Evolutionary conservation across 2,113 vertebrate species (phyloP).

Genomic region (Esox niger): DNA sequence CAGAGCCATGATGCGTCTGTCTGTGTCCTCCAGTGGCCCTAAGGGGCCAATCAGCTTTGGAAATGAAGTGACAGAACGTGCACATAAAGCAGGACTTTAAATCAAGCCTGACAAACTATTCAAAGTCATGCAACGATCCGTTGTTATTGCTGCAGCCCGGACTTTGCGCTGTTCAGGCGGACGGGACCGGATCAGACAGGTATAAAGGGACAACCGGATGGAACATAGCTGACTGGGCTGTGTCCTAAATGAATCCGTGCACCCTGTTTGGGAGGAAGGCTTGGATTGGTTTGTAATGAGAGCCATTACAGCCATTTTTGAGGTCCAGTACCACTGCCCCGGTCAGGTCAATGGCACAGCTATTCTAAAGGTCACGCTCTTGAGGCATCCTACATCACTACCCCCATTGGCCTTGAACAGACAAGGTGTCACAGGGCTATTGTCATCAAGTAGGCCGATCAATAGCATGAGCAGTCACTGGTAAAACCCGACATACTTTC

Average conservation of each 20-base stretch:
- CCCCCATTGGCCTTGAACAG: constrained; percentile 50
- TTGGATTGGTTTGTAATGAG: constrained; percentile 20
- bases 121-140: too few relatives aligned
- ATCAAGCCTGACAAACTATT: too few relatives aligned
- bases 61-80: too few relatives aligned
- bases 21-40: too few relatives aligned
- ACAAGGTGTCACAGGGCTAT: constrained; percentile 35
- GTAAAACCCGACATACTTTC: constrained; percentile 63
- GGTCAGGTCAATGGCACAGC: constrained; percentile 56
- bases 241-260: background rate
- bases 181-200: background rate
- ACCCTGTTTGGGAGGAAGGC: too few relatives aligned
- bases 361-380: constrained; percentile 57
- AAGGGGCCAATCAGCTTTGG: too few relatives aligned
- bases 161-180: too few relatives aligned
- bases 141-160: too few relatives aligned
- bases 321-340: constrained; percentile 36
- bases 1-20: too few relatives aligned
- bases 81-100: too few relatives aligned
- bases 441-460: constrained; percentile 43
- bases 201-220: background rate
- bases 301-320: constrained; percentile 61
- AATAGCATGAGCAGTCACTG: constrained; percentile 57
- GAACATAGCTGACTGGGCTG: constrained; percentile 9
- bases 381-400: constrained; percentile 47